Conservation (phyloP, 2,113 vertebrate genomes). For the Sitta europaea region DNA sequence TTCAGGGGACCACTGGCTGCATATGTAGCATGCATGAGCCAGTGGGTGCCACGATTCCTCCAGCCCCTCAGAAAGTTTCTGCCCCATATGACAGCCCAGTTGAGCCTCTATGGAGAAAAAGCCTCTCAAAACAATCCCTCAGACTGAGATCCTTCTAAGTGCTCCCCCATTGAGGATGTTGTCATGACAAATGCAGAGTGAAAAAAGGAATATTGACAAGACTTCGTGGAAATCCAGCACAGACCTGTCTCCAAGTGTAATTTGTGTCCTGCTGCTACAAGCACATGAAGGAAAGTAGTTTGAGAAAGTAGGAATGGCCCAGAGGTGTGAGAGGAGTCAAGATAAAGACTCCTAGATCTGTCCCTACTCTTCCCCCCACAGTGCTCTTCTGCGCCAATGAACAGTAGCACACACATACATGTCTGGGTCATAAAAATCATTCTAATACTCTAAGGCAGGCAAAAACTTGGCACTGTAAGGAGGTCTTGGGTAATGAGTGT, state of each 20-base stretch:
- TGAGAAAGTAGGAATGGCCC: background rate
- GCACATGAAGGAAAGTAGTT: background rate
- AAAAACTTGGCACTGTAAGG: background rate
- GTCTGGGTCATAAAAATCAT: background rate
- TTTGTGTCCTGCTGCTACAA: background rate
- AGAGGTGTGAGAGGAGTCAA: background rate
- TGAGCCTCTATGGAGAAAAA: background rate
- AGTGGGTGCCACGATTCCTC: background rate
- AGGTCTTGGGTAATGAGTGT: background rate
- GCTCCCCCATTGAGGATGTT: background rate
- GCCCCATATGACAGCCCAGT: no score
- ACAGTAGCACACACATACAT: background rate
- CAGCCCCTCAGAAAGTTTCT: background rate
- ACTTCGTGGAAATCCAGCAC: background rate
- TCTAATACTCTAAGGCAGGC: background rate
- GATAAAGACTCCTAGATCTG: background rate
- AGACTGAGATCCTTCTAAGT: background rate
- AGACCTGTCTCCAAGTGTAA: background rate
- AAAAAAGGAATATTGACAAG: background rate
- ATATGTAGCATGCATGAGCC: rapidly evolving
- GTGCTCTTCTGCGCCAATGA: background rate
- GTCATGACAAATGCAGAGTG: background rate
- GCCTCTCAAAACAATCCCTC: background rate
- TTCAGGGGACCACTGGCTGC: background rate
- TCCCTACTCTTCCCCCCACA: background rate